Base-by-base conservation (phyloP, 2,888 invertebrate species). In the Erpobdella octoculata region DNA sequence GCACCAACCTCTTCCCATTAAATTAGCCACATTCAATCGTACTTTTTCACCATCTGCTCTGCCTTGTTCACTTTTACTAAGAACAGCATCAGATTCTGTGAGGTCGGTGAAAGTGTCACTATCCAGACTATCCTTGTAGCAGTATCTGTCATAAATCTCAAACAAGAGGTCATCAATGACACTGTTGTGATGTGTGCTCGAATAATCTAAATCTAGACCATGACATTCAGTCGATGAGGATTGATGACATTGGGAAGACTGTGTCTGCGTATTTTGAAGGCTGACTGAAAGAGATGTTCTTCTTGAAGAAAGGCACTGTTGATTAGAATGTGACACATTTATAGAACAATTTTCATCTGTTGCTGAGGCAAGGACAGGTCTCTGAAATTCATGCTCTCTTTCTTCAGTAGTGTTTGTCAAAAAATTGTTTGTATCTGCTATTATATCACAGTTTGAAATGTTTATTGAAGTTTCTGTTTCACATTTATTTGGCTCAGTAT, bases 61-160 rank as follows among this genome's bases (percentile, higher is more conserved):
- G 31, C 66, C 61, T 12, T 67, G 70, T 41, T 75, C 76, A 46
- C 72, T 76, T 9, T 74, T 66, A 15, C 73, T 66, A 28, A 67
- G 58, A 65, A 78, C 76, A 62, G 79, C 77, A 69, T 81, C 81
- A 2, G 81, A 80, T 1, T 81, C 80, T 31, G 82, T 81, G 72
- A 79, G 79, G 72, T 82, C 82, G 12, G 82, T 82, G 76, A 81
- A 80, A 0, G 82, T 82, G 74, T 82, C 82, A 68, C 81, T 81
- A 75, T 82, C 82, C 72, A 81, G 79, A 74, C 81, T 82, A 73
- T 81, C 80, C 71, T 79, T 37, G 79, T 79, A 48, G 9, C 62
- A 62, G 38, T 36, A 48, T 28, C 80, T 78, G 64, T 82, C 80
- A 70, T 82, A 82, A 59, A 82, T 82, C 69, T 82, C 82, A 73